Evolutionary conservation across 2,797 vertebrate species (phyloP).

Genomic region (Ibycter americanus): DNA sequence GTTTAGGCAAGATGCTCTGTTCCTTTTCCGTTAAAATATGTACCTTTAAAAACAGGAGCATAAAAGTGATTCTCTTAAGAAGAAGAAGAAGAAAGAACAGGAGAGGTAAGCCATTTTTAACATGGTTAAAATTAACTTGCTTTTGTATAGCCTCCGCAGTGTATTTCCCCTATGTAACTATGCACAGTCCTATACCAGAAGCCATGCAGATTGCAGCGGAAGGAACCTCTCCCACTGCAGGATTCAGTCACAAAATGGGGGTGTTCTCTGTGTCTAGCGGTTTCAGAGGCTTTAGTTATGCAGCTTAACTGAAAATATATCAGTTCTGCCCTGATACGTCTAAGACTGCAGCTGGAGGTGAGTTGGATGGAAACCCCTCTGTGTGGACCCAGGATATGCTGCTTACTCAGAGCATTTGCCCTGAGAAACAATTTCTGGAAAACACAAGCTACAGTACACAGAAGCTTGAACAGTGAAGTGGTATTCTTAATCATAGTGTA

Average conservation of each 20-base stretch:
- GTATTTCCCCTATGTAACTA: neutral
- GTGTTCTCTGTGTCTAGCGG: neutral
- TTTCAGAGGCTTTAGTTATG: neutral
- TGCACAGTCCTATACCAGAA: neutral
- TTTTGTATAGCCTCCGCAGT: neutral
- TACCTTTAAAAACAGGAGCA: slow-evolving; percentile 49
- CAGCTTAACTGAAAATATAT: neutral
- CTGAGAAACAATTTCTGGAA: neutral
- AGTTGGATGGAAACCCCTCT: neutral
- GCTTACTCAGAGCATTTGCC: neutral
- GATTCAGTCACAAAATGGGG: neutral
- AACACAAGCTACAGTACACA: neutral
- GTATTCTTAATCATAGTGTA: neutral
- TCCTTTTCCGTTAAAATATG: neutral
- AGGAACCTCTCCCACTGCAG: neutral
- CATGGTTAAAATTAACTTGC: neutral
- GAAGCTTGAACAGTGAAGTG: neutral
- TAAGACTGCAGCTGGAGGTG: neutral
- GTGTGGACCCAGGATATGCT: neutral
- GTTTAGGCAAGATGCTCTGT: neutral
- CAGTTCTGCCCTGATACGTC: neutral
- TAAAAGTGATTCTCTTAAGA: slow-evolving; percentile 72
- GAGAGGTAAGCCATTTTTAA: slow-evolving; percentile 75
- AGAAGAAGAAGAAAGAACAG: slow-evolving; percentile 80
- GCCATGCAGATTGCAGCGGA: neutral